Percentiles rank a stretch among this genome's conserved stretches.
Evolutionary conservation across 2,113 vertebrate genomes (phyloP).

Genomic region (zebrafish (Danio rerio)): DNA sequence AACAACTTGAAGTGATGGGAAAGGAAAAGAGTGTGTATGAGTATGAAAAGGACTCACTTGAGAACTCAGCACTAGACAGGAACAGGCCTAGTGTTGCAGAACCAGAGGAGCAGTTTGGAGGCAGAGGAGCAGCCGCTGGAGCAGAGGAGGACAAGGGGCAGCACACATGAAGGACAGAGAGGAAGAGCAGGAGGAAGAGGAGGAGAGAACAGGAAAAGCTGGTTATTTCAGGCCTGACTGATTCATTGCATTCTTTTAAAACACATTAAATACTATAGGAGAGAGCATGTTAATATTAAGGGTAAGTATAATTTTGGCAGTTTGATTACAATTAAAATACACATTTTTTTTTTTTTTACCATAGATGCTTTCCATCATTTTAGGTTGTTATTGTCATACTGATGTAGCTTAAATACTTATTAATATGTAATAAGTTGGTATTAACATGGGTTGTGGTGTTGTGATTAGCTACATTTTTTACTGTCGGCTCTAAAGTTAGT

Average conservation of each 20-base stretch:
- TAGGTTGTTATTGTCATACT: too few relatives aligned
- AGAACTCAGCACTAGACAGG: conserved; percentile 83
- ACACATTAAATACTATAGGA: conserved; percentile 17
- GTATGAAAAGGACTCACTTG: conserved; percentile 74
- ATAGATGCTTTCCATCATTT: too few relatives aligned
- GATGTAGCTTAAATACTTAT: too few relatives aligned
- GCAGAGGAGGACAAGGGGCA: conserved; percentile 61
- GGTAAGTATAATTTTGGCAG: too few relatives aligned
- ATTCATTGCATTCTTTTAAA: conserved; percentile 55
- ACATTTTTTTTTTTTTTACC: too few relatives aligned
- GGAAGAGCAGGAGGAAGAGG: conserved; percentile 30
- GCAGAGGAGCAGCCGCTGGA: conserved; percentile 90
- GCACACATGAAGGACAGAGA: conserved; percentile 48
- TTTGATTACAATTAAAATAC: too few relatives aligned
- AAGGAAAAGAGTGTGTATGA: conserved; percentile 35
- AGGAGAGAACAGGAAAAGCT: conserved; percentile 62
- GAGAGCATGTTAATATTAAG: background rate
- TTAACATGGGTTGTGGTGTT: too few relatives aligned
- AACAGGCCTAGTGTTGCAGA: conserved; percentile 93
- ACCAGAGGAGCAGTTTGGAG: conserved; percentile 93
- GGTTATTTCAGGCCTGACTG: conserved; percentile 69
- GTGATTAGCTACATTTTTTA: too few relatives aligned
- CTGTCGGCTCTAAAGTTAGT: too few relatives aligned
- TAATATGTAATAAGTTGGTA: too few relatives aligned
- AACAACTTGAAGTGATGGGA: background rate